Evolutionary conservation across 2,888 invertebrate species (phyloP).

Genomic region (Tanytarsus gracilentus): DNA sequence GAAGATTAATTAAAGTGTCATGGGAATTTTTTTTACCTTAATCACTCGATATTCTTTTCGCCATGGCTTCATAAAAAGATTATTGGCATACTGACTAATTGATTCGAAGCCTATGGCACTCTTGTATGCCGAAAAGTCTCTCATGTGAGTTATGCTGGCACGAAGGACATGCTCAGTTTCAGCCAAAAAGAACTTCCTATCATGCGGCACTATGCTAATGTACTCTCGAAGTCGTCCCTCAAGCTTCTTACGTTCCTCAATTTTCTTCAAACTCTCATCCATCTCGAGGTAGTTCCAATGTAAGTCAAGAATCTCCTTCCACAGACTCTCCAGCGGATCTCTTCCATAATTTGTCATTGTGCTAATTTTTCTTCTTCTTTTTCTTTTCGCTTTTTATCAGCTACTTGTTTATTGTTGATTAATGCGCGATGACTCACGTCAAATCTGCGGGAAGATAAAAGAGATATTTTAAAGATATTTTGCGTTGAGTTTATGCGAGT

Average conservation of each 20-base stretch:
- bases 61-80: constrained; percentile 81
- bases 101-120: constrained; percentile 77
- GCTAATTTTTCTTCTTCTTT: constrained; percentile 36
- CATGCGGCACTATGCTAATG: constrained; percentile 66
- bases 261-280: constrained; percentile 68
- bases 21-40: constrained; percentile 50
- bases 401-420: not conserved
- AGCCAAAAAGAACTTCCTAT: constrained; percentile 65
- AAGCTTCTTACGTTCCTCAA: constrained; percentile 64
- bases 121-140: constrained; percentile 70
- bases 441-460: not conserved
- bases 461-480: too few species aligned
- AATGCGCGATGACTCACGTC: not conserved
- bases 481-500: too few species aligned
- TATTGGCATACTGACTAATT: constrained; percentile 75
- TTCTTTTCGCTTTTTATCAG: not conserved
- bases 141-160: constrained; percentile 57
- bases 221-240: constrained; percentile 66
- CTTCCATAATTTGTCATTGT: constrained; percentile 45
- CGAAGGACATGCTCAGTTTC: constrained; percentile 69
- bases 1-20: not conserved
- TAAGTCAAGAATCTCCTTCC: constrained; percentile 62
- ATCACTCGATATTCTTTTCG: constrained; percentile 74
- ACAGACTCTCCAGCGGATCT: constrained; percentile 57
- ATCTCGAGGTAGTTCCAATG: constrained; percentile 72